phyloP scores from a whole-genome alignment of 2,888 invertebrate genomes.

The Noctua janthina region DNA sequence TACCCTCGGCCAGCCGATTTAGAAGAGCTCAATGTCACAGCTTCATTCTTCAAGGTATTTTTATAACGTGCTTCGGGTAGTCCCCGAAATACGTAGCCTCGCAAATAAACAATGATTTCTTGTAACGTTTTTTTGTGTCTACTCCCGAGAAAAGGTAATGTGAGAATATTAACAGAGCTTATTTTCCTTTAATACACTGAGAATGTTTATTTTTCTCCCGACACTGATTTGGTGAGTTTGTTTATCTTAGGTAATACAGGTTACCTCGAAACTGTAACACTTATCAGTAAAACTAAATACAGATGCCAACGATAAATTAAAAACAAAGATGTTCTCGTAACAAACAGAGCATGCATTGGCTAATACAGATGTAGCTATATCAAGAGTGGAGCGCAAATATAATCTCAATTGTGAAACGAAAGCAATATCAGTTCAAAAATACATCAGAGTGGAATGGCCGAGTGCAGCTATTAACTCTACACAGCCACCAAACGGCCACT shows the following conservation, averaged over 20 bases:
- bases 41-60: constrained; percentile 77
- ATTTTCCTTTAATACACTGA: constrained; percentile 26
- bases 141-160: background rate
- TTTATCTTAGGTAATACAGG: constrained; percentile 48
- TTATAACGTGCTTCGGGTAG: constrained; percentile 66
- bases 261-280: constrained; percentile 39
- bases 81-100: constrained; percentile 49
- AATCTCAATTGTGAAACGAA: constrained; percentile 77
- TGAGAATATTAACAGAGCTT: constrained; percentile 32
- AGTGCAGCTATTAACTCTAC: constrained; percentile 73
- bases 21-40: constrained; percentile 86
- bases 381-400: constrained; percentile 70
- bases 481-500: constrained; percentile 76
- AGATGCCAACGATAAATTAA: constrained; percentile 46
- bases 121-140: constrained; percentile 7
- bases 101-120: constrained; percentile 41
- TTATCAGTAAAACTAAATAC: constrained; percentile 37
- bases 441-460: constrained; percentile 69
- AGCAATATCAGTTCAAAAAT: constrained; percentile 79
- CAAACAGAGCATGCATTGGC: constrained; percentile 55
- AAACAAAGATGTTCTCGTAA: constrained; percentile 49
- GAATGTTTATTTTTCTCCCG: constrained; percentile 44
- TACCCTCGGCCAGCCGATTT: constrained; percentile 81
- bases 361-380: constrained; percentile 63
- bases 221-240: constrained; percentile 26